These are phyloP conservation scores for Nipponia nippon DNA, from an alignment of 2,113 vertebrate species.

Conservation along the genomic window DNA sequence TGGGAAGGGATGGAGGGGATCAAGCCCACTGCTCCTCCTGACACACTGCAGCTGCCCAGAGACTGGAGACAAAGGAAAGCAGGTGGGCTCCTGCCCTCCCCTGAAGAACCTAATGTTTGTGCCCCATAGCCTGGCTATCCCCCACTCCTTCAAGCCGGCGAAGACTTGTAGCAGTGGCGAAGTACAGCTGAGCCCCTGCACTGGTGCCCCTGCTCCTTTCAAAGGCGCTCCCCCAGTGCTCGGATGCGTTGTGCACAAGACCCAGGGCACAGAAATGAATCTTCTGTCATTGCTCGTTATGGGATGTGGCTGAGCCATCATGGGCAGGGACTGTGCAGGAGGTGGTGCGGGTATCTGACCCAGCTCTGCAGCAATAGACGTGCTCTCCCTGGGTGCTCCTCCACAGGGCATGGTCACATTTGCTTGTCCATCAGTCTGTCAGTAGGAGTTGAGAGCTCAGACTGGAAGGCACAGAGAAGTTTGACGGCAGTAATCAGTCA, in stretches of 20 bases:
- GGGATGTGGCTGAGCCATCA: accelerated
- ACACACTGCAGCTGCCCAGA: not conserved
- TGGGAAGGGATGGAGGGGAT: not conserved
- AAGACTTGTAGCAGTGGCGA: not conserved
- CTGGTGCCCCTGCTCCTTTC: not conserved
- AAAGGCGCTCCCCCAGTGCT: accelerated
- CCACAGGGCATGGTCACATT: not conserved
- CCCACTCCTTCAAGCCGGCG: accelerated
- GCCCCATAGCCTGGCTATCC: not conserved
- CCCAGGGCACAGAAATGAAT: not conserved
- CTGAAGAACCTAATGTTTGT: not conserved
- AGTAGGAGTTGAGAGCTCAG: not conserved
- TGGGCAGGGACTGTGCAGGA: accelerated
- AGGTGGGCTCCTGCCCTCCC: not conserved
- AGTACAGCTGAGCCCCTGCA: not conserved
- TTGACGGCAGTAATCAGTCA: not conserved
- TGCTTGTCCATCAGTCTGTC: not conserved
- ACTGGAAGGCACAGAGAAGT: not conserved
- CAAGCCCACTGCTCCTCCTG: not conserved
- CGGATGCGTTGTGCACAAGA: not conserved
- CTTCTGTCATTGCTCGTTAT: accelerated
- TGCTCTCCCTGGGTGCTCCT: not conserved
- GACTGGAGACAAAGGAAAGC: not conserved
- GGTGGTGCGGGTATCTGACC: not conserved
- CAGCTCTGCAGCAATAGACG: not conserved